Evolutionary conservation across 2,113 vertebrate species (phyloP).

Genomic region (Rhinogobius similis): DNA sequence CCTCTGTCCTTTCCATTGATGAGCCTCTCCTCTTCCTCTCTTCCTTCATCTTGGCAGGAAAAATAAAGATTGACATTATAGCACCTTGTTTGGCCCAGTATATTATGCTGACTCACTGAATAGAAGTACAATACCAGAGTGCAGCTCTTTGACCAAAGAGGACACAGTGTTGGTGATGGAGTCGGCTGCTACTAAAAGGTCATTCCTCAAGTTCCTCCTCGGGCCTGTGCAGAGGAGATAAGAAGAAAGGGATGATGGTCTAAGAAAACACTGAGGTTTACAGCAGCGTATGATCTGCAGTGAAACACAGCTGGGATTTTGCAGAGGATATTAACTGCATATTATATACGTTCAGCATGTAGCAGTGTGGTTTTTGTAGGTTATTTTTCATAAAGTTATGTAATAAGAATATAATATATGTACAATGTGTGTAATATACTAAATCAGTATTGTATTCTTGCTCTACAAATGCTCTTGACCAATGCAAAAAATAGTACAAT

Average conservation of each 20-base stretch:
- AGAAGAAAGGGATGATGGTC: not conserved
- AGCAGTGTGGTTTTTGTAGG: no score
- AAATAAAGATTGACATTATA: not conserved
- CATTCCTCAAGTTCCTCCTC: conserved; percentile 90
- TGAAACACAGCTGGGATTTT: not conserved
- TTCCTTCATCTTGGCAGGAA: conserved; percentile 79
- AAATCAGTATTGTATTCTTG: no score
- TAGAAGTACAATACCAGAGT: conserved; percentile 81
- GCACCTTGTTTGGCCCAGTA: not conserved
- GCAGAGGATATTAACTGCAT: no score
- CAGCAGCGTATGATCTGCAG: not conserved
- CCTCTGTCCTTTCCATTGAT: conserved; percentile 90
- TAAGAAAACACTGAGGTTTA: not conserved
- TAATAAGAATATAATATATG: no score
- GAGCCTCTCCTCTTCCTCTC: conserved; percentile 86
- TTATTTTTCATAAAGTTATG: no score
- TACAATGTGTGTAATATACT: no score
- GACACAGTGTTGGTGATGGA: conserved; percentile 98
- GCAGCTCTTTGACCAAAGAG: conserved; percentile 95
- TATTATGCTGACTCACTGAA: not conserved
- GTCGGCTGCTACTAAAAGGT: conserved; percentile 94
- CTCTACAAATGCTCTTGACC: no score
- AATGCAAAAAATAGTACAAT: no score
- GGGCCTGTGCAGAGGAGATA: conserved; percentile 76
- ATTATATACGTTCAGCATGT: no score